phyloP scores from a whole-genome alignment of 2,888 invertebrate species.

The Baccha elongata region DNA sequence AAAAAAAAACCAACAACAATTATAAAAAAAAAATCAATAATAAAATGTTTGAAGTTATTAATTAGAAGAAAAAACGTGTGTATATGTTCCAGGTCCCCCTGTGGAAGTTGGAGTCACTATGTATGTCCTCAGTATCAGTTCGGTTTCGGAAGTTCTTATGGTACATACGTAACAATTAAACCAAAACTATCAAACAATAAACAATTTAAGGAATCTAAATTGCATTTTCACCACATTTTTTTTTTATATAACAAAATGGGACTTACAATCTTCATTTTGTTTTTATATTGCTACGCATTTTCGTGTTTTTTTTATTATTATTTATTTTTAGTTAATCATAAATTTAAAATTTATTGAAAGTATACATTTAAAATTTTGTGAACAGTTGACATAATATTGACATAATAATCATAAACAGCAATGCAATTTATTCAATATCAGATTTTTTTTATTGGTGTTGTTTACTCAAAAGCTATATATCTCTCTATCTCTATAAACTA shows the following conservation, averaged over 20 bases:
- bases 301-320: conserved; percentile 51
- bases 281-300: conserved; percentile 73
- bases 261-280: conserved; percentile 59
- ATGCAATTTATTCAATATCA: conserved; percentile 73
- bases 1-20: conserved; percentile 70
- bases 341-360: conserved; percentile 67
- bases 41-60: conserved; percentile 63
- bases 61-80: conserved; percentile 78
- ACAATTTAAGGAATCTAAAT: conserved; percentile 70
- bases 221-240: conserved; percentile 72
- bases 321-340: conserved; percentile 45
- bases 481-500: conserved; percentile 24
- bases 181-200: conserved; percentile 56
- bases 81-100: conserved; percentile 93
- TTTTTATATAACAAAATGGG: conserved; percentile 54
- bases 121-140: conserved; percentile 99
- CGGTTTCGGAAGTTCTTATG: conserved; percentile 99
- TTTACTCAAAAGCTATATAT: conserved; percentile 72
- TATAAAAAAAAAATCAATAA: conserved; percentile 43
- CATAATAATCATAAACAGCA: conserved; percentile 59
- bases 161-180: conserved; percentile 85
- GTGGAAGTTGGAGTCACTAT: conserved; percentile 99
- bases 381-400: conserved; percentile 62
- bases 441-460: conserved; percentile 72
- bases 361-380: conserved; percentile 68